These are phyloP conservation scores for Leptinotarsa defecta DNA, from an alignment of 1,140 invertebrate genomes.

Conservation along the genomic window DNA sequence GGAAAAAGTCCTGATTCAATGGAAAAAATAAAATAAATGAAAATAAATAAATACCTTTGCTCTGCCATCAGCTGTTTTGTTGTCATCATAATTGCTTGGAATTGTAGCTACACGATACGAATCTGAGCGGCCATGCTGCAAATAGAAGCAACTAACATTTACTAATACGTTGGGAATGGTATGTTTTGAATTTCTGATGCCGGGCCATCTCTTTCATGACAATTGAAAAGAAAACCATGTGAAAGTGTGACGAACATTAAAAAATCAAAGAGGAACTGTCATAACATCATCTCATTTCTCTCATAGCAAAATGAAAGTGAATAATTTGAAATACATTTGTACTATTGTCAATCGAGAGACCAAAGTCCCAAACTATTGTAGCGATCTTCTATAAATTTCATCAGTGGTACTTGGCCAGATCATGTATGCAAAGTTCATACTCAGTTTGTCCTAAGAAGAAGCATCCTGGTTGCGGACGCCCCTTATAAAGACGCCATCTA, in stretches of 20 bases:
- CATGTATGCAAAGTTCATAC: too few relatives aligned
- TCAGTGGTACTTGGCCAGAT: too few relatives aligned
- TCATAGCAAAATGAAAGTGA: too few relatives aligned
- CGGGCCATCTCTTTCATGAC: not conserved
- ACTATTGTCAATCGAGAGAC: too few relatives aligned
- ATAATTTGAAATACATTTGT: too few relatives aligned
- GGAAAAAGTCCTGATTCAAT: not conserved
- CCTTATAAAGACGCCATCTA: too few relatives aligned
- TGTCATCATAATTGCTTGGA: conserved; percentile 87
- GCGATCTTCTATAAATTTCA: too few relatives aligned
- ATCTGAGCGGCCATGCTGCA: conserved; percentile 89
- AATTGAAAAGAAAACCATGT: not conserved
- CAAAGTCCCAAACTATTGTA: too few relatives aligned
- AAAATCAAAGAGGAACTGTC: too few relatives aligned
- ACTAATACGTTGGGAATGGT: conserved; percentile 22
- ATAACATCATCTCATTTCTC: too few relatives aligned
- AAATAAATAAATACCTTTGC: conserved; percentile 71
- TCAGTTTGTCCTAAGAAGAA: too few relatives aligned
- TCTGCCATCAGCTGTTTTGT: conserved; percentile 90
- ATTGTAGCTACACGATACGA: conserved; percentile 92
- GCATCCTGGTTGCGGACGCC: too few relatives aligned
- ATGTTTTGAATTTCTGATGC: conserved; percentile 4
- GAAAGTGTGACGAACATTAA: not conserved
- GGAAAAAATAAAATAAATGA: not conserved
- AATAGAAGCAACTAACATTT: conserved; percentile 52